phyloP scores from a whole-genome alignment of 2,797 vertebrate genomes.

The Oryzias sinensis region DNA sequence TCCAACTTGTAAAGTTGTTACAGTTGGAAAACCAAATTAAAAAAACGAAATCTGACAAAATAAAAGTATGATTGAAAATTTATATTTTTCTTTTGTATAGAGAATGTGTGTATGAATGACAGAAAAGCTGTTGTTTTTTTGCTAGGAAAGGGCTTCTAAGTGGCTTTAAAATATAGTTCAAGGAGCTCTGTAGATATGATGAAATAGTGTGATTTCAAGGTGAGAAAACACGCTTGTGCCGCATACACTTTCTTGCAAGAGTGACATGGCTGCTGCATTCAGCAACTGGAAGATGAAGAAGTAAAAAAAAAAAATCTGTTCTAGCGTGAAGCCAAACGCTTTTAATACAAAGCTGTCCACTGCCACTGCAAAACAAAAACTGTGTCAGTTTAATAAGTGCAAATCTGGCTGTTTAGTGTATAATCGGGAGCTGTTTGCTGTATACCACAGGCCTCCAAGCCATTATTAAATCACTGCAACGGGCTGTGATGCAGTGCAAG shows the following conservation, averaged over 20 bases:
- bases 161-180: slow-evolving; percentile 19
- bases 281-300: slow-evolving; percentile 42
- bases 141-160: background rate
- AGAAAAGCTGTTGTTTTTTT: no score
- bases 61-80: no score
- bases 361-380: slow-evolving; percentile 48
- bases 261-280: slow-evolving; percentile 31
- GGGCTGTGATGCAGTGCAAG: slow-evolving; percentile 30
- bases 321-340: slow-evolving; percentile 14
- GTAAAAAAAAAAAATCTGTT: slow-evolving; percentile 41
- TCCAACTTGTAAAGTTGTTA: no score
- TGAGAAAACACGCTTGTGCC: slow-evolving; percentile 22
- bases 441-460: slow-evolving; percentile 62
- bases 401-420: slow-evolving; percentile 59
- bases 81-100: no score
- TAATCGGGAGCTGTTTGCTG: slow-evolving; percentile 44
- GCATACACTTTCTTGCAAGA: slow-evolving; percentile 29
- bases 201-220: slow-evolving; percentile 51
- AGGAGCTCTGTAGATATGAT: slow-evolving; percentile 31
- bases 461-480: slow-evolving; percentile 58
- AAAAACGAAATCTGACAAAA: no score
- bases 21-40: no score
- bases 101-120: no score
- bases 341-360: slow-evolving; percentile 75
- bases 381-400: slow-evolving; percentile 63